Percentiles rank a stretch among this genome's conserved stretches.
Conservation (phyloP, 2,888 invertebrate species). For the Marasmarcha lunaedactyla region DNA sequence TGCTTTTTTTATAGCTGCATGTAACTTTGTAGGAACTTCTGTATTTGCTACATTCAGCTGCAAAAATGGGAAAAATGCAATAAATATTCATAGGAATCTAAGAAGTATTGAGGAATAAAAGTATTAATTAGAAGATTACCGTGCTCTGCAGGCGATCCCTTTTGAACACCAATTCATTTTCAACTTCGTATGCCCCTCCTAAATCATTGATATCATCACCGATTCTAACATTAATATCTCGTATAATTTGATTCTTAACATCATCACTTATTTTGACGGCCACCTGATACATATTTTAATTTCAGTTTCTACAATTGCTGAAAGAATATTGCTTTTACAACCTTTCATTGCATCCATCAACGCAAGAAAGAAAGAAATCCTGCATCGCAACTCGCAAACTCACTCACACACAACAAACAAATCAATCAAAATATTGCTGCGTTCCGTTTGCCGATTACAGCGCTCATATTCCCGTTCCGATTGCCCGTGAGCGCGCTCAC, state of each 20-base stretch:
- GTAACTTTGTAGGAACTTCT: slow-evolving; percentile 74
- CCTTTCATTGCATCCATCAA: too few relatives aligned
- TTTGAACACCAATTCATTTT: slow-evolving; percentile 32
- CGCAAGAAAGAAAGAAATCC: too few relatives aligned
- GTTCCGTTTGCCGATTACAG: too few relatives aligned
- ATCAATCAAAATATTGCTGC: too few relatives aligned
- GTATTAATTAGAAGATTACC: slow-evolving; percentile 26
- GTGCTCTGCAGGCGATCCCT: slow-evolving; percentile 34
- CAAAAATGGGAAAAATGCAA: slow-evolving; percentile 12
- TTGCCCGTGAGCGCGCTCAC: too few relatives aligned
- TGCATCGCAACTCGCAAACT: too few relatives aligned
- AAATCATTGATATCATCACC: slow-evolving; percentile 49
- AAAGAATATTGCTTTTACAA: too few relatives aligned
- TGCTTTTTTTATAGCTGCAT: slow-evolving; percentile 73
- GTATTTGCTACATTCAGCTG: slow-evolving; percentile 74
- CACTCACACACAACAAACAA: too few relatives aligned
- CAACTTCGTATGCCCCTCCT: slow-evolving; percentile 27
- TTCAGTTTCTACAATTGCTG: too few relatives aligned
- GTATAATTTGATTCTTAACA: slow-evolving; percentile 57
- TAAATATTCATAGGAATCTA: not conserved
- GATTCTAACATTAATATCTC: slow-evolving; percentile 44
- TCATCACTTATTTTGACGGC: slow-evolving; percentile 36
- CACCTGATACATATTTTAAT: too few relatives aligned
- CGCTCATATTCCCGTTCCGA: too few relatives aligned
- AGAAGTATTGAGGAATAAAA: not conserved